Base-by-base conservation (phyloP, 2,113 vertebrate species). In the Scophthalmus maximus region DNA sequence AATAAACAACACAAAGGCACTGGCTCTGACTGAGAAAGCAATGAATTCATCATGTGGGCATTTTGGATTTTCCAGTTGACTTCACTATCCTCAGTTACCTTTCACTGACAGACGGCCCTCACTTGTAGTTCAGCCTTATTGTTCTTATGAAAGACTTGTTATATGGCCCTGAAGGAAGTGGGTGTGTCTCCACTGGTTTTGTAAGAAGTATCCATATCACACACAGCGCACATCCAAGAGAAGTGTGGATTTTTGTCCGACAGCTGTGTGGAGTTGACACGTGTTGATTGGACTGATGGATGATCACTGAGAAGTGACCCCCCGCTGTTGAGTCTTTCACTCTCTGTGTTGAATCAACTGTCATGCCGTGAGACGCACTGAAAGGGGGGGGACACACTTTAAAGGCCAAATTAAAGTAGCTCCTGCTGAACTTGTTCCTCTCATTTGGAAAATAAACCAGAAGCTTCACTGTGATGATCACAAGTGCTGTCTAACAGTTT, bases 401-500 rank as follows among this genome's bases (percentile, higher is more conserved):
- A 30, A 56, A 82, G 9, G 10, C 4, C 9, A 61, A 10, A 36
- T 50, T 25, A 22, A 62, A 67, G 25, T 14, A 14, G 26, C 22
- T 53, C 52, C 44, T 42, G 26, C 38, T 61, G n/a, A 73, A 40
- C 49, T n/a, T 25, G 25, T 60, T 46, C 52, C 29, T 58, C 72
- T 66, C 51, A 57, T 18, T 22, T 38, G 34, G 47, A 6, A 79
- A 44, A 56, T 49, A 32, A 65, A 55, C 50, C 78, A 86, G 65
- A 83, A 81, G 82, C 78, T 81, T 76, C 40, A 32, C 15, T 1
- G 30, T 17, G 36, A 58, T 8, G 18, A 38, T 60, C 10, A 5
- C 30, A n/a, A 47, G 75, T 58, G 69, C 62, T 0, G 2, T n/a
- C 18, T 34, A 6, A 44, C 17, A 30, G 18, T 34, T 81, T 78